Base-by-base conservation (phyloP, 2,888 invertebrate species). In the Campaea margaritaria region DNA sequence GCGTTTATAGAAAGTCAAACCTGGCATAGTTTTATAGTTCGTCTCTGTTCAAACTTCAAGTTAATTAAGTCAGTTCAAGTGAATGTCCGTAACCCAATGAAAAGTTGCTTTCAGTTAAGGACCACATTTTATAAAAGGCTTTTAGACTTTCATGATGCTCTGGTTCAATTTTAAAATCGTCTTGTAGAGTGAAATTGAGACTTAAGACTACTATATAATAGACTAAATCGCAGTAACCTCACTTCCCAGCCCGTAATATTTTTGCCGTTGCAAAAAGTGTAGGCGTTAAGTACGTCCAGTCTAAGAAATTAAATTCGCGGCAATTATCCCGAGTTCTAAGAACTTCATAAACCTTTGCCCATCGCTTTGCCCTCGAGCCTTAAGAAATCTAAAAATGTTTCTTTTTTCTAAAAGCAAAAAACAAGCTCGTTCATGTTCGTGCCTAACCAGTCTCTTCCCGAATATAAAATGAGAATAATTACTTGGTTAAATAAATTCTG, bases 11-110 rank as follows among this genome's bases (percentile, higher is more conserved):
- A 49, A 59, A 54, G 49, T 45, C 42, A 46, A 46, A 46, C 45
- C 36, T 59, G 50, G 47, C 12, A 42, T 46, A 34, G 50, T 50
- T 54, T 54, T 31, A 54, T 50, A 50, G 54, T 54, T 54, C 45
- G 44, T 59, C 54, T 50, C 50, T 45, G 45, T 44, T 34, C 47
- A 16, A 54, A 54, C 44, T 54, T 54, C 1, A 44, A 53, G 12
- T 53, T 58, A 58, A 53, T 54, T 59, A 54, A 54, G 45, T 53
- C 44, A 16, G 48, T 53, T 47, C 36, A 39, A 58, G 52, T 52
- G 48, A 58, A 58, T 58, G 44, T 43, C 38, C 42, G 34, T 43
- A 39, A 47, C 50, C n/a, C n/a, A n/a, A n/a, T n/a, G 27, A 51
- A 47, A 27, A 45, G 41, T 49, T 21, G 48, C 21, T 44, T 49